Evolutionary conservation across 2,888 invertebrate genomes (phyloP), one percentile per base, ranked within the genome.

Genomic region (Achlya flavicornis): DNA sequence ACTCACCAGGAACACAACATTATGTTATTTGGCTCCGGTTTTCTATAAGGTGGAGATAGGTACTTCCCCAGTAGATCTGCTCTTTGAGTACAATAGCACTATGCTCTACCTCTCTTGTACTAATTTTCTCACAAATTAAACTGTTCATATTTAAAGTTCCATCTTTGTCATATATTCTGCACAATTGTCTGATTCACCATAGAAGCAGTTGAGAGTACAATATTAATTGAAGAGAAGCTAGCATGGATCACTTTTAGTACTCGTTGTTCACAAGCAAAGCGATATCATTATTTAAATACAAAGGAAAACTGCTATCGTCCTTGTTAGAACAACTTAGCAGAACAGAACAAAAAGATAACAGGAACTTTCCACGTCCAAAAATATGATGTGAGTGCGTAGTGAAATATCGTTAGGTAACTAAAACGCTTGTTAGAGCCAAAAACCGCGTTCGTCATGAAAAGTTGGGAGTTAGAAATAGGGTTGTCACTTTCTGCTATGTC

Each of bases 381-480:
- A 16, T 14, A 19, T 53, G 19, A 53, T 10, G 19, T 19, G 10
- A 53, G 19, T n/a, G 19, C 19, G 19, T 53, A 53, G 53, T 10
- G 19, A 48, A 48, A 53, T 53, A 14, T 53, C 53, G 41, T 60
- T 41, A 12, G 11, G 60, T 43, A 38, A 59, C 58, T 60, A 60
- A 60, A 41, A 19, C 14, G 60, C 41, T 60, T 43, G 60, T 60
- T 60, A 60, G 60, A 38, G 12, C 26, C 60, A 6, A 60, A 41
- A 60, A 60, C 26, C 19, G 26, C 60, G 41, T 38, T 41, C 60
- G 58, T 60, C 60, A 26, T 41, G 60, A 41, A 26, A 60, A 60
- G 53, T 53, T 53, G 4, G 8, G 48, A 53, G 19, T 10, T 53
- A 3, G 10, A 46, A 53, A 53, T 53, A 53, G 53, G 53, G 53